Base-by-base conservation (phyloP, 2,888 invertebrate genomes). In the Netelia melanura region DNA sequence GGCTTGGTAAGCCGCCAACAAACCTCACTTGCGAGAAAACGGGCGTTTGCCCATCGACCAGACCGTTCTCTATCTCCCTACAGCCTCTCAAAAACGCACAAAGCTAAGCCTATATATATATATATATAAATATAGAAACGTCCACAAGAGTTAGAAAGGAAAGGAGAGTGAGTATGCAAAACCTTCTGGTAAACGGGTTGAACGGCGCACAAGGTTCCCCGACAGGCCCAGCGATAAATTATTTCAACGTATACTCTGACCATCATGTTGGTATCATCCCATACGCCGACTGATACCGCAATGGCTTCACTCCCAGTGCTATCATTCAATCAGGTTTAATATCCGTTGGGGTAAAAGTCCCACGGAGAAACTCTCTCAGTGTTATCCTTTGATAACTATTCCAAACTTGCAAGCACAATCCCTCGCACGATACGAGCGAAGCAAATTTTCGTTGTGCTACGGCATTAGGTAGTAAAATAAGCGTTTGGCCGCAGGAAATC, bases 371-470 rank as follows among this genome's bases (percentile, higher is more conserved):
- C 30, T 71, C 67, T 54, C 62, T 71, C 61, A 3, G 30, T 80
- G 61, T 80, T 80, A 83, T 85, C 80, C 80, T 80, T 80, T 64
- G 62, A 85, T 68, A 85, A 85, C 80, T 80, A 76, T 77, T 77
- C 23, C 48, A 68, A 85, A 83, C 71, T 79, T 71, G 17, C 38
- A 25, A 52, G 67, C 30, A 62, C 56, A 56, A 25, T 38, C 48
- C 48, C 11, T n/a, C 30, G 64, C 58, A 44, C 38, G 43, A 9
- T 10, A 54, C 54, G 30, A 8, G 79, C 11, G 62, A 54, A 58
- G 48, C 38, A 25, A 64, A 83, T 68, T 70, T 65, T 71, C 21
- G 58, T 64, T 48, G 23, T 17, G 67, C 67, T 5, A 52, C 8
- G 44, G 70, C 65, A 80, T 79, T 68, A 54, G 25, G 21, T 80